phyloP scores from a whole-genome alignment of 2,888 invertebrate genomes.

The Brachylomia viminalis region DNA sequence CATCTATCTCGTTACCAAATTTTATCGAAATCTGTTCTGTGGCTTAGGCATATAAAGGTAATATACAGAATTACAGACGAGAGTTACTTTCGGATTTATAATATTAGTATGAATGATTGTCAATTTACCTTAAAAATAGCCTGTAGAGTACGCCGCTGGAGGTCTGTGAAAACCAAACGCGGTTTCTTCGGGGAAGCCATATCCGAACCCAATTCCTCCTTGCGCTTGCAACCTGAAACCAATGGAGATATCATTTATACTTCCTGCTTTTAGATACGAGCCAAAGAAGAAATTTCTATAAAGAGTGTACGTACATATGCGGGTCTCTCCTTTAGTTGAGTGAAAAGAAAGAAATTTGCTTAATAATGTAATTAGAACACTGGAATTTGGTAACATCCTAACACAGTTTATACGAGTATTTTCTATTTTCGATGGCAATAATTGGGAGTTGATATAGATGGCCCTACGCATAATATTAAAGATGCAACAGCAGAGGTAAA shows the following conservation, averaged over 20 bases:
- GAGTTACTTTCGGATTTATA: too few species aligned
- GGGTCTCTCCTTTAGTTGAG: constrained; percentile 60
- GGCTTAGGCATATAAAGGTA: neutral
- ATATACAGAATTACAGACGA: neutral
- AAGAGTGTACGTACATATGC: constrained; percentile 59
- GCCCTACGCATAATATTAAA: neutral
- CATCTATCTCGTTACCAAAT: neutral
- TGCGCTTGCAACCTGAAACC: constrained; percentile 97
- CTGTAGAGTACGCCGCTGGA: constrained; percentile 99
- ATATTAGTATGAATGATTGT: neutral
- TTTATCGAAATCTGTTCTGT: neutral
- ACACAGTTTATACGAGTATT: constrained; percentile 11
- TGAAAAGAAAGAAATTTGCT: constrained; percentile 56
- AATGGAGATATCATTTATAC: constrained; percentile 21
- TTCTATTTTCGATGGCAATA: neutral
- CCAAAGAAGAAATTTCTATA: constrained; percentile 39
- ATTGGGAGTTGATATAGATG: neutral
- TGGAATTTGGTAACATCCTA: constrained; percentile 21
- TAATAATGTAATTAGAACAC: constrained; percentile 23
- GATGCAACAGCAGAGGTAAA: neutral
- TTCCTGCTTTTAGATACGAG: constrained; percentile 11
- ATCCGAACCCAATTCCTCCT: constrained; percentile 96
- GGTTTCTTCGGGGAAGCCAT: constrained; percentile 99
- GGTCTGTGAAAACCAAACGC: constrained; percentile 99
- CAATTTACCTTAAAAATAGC: constrained; percentile 98